These are phyloP conservation scores for Cephus runcator DNA, from an alignment of 2,888 invertebrate species.

Conservation along the genomic window DNA sequence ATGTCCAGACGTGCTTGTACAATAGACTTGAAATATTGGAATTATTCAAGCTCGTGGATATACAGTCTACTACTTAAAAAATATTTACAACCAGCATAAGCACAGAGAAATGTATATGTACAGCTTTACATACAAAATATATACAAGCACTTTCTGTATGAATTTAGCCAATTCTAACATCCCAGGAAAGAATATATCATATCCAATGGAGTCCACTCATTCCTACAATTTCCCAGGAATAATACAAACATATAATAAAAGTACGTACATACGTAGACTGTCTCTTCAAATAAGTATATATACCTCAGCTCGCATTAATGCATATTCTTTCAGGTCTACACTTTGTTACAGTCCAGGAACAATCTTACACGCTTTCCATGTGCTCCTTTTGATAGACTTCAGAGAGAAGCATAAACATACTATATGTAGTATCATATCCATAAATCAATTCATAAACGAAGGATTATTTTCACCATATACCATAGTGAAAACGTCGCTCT, in stretches of 20 bases:
- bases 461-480: not conserved
- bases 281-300: not conserved
- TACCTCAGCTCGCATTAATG: not conserved
- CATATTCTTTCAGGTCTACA: not conserved
- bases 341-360: not conserved
- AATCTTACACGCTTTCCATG: not conserved
- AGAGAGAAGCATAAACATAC: not conserved
- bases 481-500: too few relatives aligned
- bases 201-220: not conserved
- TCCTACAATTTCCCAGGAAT: not conserved
- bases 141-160: not conserved
- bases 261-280: not conserved
- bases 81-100: not conserved
- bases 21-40: too few relatives aligned
- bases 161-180: not conserved
- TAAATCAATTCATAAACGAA: not conserved
- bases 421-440: not conserved
- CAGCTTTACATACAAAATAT: too few relatives aligned
- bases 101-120: too few relatives aligned
- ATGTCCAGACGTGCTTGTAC: too few relatives aligned
- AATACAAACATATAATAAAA: not conserved
- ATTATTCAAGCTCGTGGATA: too few relatives aligned
- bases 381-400: not conserved
- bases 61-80: too few relatives aligned
- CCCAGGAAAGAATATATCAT: not conserved